A percentile compares a stretch with the other conserved stretches of the same genome.
Evolutionary conservation across 2,888 invertebrate species (phyloP).

Genomic region (Dynastes grantii): DNA sequence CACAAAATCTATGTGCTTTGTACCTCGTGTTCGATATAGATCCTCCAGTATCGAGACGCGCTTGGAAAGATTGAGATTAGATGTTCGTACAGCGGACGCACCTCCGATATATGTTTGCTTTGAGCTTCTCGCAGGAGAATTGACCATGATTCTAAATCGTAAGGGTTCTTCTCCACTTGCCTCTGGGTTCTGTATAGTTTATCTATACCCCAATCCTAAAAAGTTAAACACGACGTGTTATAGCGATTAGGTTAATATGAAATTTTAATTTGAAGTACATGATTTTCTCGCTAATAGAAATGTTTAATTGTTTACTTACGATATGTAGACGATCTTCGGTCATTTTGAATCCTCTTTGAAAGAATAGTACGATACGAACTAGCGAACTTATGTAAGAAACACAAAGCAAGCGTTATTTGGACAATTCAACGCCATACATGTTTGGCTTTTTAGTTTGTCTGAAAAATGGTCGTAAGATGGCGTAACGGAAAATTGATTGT

Average conservation of each 20-base stretch:
- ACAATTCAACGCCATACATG: too few relatives aligned
- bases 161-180: slow-evolving; percentile 89
- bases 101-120: slow-evolving; percentile 88
- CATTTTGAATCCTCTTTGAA: slow-evolving; percentile 27
- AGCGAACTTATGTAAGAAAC: neutral
- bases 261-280: neutral
- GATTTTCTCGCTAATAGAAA: neutral
- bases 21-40: slow-evolving; percentile 98
- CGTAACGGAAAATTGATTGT: too few relatives aligned
- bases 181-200: slow-evolving; percentile 87
- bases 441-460: too few relatives aligned
- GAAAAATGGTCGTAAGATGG: too few relatives aligned
- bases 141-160: slow-evolving; percentile 99
- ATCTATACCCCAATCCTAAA: slow-evolving; percentile 91
- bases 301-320: slow-evolving; percentile 47
- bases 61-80: slow-evolving; percentile 96
- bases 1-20: slow-evolving; percentile 4
- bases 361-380: neutral
- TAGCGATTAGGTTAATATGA: neutral
- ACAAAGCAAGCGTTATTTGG: neutral
- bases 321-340: slow-evolving; percentile 53
- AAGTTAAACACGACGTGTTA: slow-evolving; percentile 23
- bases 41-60: slow-evolving; percentile 98
- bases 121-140: slow-evolving; percentile 95
- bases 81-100: slow-evolving; percentile 93